phyloP scores from a whole-genome alignment of 2,888 invertebrate genomes.

The Tromatobia lineatoria region DNA sequence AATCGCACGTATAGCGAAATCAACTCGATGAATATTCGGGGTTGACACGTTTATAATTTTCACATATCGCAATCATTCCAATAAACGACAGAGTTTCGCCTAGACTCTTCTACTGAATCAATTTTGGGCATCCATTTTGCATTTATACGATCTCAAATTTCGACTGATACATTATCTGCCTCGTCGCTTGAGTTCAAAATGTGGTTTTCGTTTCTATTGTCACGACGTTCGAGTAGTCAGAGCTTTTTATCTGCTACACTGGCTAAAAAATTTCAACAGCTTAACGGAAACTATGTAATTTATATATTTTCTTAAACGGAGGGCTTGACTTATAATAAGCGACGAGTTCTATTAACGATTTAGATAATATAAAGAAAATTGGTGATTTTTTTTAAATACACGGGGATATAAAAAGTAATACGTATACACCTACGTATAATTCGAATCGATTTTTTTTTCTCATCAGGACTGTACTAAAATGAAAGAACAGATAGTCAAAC shows the following conservation, averaged over 20 bases:
- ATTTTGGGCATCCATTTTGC: conserved; percentile 48
- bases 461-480: neutral
- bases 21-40: neutral
- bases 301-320: conserved; percentile 51
- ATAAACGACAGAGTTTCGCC: conserved; percentile 41
- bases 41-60: conserved; percentile 63
- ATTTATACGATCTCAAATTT: conserved; percentile 49
- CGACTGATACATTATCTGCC: conserved; percentile 11
- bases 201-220: conserved; percentile 1
- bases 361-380: conserved; percentile 31
- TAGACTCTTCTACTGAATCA: conserved; percentile 36
- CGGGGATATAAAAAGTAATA: conserved; percentile 19
- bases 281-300: neutral
- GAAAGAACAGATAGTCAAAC: conserved; percentile 14
- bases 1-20: conserved; percentile 8
- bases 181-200: neutral
- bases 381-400: conserved; percentile 16
- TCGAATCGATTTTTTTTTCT: neutral
- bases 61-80: conserved; percentile 68
- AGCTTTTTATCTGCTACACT: neutral
- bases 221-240: conserved; percentile 10
- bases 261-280: neutral
- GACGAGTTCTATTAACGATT: conserved; percentile 65
- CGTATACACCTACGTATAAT: conserved; percentile 19
- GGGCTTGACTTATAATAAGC: conserved; percentile 65